Percentiles rank a stretch among this genome's conserved stretches.
Evolutionary conservation across 2,888 invertebrate genomes (phyloP).

Genomic region (Antitype chi): DNA sequence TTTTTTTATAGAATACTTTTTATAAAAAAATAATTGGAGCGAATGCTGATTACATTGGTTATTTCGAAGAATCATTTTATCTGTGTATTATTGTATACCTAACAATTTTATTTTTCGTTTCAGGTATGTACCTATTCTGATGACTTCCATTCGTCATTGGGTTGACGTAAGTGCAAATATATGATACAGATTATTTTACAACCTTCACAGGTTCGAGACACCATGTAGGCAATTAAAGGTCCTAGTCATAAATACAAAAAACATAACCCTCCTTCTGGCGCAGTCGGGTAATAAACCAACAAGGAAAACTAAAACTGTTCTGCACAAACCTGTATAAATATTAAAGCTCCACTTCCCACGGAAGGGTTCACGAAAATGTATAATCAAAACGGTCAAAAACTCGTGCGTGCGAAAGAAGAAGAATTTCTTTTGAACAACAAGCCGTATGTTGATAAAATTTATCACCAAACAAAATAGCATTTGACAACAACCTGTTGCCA

Average conservation of each 20-base stretch:
- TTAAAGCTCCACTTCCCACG: slow-evolving; percentile 9
- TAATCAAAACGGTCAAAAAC: slow-evolving; percentile 17
- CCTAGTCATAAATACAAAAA: slow-evolving; percentile 43
- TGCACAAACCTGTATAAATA: slow-evolving; percentile 28
- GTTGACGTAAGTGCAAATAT: slow-evolving; percentile 63
- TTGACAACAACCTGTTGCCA: slow-evolving; percentile 75
- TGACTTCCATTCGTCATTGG: slow-evolving; percentile 40
- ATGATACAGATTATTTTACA: slow-evolving; percentile 36
- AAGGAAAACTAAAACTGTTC: slow-evolving; percentile 46
- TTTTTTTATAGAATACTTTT: background rate
- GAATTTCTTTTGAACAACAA: slow-evolving; percentile 34
- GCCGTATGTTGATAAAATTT: slow-evolving; percentile 65
- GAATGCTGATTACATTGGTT: slow-evolving; percentile 7
- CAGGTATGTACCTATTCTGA: slow-evolving; percentile 65
- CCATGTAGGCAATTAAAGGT: slow-evolving; percentile 37
- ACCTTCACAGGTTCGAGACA: slow-evolving; percentile 41
- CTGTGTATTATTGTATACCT: slow-evolving; percentile 9
- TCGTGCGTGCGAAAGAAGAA: slow-evolving; percentile 15
- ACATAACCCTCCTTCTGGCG: too few relatives aligned
- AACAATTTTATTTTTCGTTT: slow-evolving; percentile 51
- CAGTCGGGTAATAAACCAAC: too few relatives aligned
- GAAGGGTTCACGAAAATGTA: background rate
- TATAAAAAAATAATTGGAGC: background rate
- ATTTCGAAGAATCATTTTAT: background rate
- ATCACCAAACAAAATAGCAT: slow-evolving; percentile 68